Evolutionary conservation across 2,888 invertebrate species (phyloP).

Genomic region (Rhamphomyia laevipes): DNA sequence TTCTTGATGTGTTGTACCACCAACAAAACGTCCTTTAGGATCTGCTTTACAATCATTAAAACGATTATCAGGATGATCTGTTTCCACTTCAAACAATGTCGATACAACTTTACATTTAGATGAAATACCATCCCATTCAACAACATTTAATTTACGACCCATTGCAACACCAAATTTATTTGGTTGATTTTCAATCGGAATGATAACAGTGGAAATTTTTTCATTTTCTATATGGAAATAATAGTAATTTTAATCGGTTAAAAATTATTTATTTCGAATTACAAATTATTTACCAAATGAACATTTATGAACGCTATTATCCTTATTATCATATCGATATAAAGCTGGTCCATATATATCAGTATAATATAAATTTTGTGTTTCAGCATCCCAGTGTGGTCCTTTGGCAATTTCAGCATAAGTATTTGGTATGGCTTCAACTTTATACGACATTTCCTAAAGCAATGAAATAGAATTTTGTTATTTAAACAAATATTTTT

Average conservation of each 20-base stretch:
- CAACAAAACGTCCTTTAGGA: constrained; percentile 58
- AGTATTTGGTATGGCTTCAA: constrained; percentile 31
- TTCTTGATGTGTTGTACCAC: constrained; percentile 42
- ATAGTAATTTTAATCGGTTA: too few species aligned
- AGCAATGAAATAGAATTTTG: too few species aligned
- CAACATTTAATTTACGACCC: constrained; percentile 45
- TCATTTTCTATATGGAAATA: constrained; percentile 33
- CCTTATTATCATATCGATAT: constrained; percentile 30
- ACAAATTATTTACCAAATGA: constrained; percentile 27
- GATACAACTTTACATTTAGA: constrained; percentile 40
- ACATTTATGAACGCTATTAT: constrained; percentile 43
- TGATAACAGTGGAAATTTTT: constrained; percentile 42
- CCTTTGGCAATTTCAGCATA: constrained; percentile 50
- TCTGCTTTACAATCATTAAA: constrained; percentile 75
- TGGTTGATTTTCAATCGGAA: constrained; percentile 48
- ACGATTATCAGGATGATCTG: constrained; percentile 45
- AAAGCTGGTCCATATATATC: constrained; percentile 42
- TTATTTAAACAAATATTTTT: neutral
- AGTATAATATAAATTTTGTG: constrained; percentile 52
- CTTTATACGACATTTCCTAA: constrained; percentile 33
- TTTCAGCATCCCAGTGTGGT: constrained; percentile 54
- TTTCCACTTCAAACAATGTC: constrained; percentile 46
- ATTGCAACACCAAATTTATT: constrained; percentile 53
- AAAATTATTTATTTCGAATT: neutral
- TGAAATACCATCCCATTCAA: constrained; percentile 54